Base-by-base conservation (phyloP, 2,888 invertebrate species). In the Orthosia gracilis region DNA sequence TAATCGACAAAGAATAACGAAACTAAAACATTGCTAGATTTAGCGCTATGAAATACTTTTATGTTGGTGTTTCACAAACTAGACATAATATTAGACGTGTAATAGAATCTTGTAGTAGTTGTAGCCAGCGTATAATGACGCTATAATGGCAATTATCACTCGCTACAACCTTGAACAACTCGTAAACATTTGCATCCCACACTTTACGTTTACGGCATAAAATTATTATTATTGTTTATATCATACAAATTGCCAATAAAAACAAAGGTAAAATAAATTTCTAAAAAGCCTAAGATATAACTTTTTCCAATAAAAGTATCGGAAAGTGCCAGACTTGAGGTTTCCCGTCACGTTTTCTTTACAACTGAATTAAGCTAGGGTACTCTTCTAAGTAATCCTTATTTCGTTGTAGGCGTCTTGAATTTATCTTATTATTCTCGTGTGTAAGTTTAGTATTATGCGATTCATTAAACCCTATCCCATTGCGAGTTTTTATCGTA, bases 151-250 rank as follows among this genome's bases (percentile, higher is more conserved):
- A 92, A 93, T 94, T 92, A 93, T 89, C 89, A 90, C 87, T 81
- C 91, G 87, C 69, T 47, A 15, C 65, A 87, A 80, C 92, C 92
- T 94, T 92, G 93, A 89, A 91, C 91, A 89, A 91, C 92, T 91
- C 91, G 91, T 90, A 91, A 92, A 91, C 85, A 92, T 94, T 94
- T 89, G 89, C 94, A 91, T 92, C 94, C 93, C 91, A 94, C 93
- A 91, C 91, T 71, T 84, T 79, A 84, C 81, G 77, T 85, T 85
- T 73, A 57, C 71, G 57, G 26, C 64, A 59, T 83, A 73, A 64
- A 66, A 57, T 67, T 80, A 73, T 67, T 80, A 73, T 73, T 76
- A 75, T 86, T 82, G 80, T 71, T 80, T 68, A 45, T 68, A 64
- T 65, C 57, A 73, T 55, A 68, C 7, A 55, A 63, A 59, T 49